These are phyloP conservation scores for Diachasmimorpha longicaudata DNA, from an alignment of 1,140 invertebrate genomes.

Conservation along the genomic window DNA sequence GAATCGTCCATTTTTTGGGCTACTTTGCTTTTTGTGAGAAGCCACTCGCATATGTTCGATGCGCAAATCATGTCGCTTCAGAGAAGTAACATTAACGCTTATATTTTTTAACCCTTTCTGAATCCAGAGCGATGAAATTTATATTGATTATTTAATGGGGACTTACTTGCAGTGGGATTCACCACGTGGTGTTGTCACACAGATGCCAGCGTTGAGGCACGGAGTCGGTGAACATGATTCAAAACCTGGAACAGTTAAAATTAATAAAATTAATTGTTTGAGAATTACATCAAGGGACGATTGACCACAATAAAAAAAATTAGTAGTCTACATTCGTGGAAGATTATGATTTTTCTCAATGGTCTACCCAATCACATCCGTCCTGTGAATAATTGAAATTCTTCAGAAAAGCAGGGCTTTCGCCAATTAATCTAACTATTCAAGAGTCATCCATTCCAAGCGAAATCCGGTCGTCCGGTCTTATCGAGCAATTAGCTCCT, in stretches of 20 bases:
- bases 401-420: no score
- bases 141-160: not conserved
- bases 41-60: constrained; percentile 22
- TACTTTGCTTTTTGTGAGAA: constrained; percentile 9
- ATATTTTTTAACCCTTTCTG: no score
- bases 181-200: constrained; percentile 72
- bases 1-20: not conserved
- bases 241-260: constrained; percentile 72
- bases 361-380: no score
- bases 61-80: no score
- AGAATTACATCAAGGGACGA: not conserved
- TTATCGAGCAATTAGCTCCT: constrained; percentile 29
- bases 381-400: no score
- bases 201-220: constrained; percentile 81
- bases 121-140: no score
- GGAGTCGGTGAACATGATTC: constrained; percentile 86
- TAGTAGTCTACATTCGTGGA: no score
- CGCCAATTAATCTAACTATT: not conserved
- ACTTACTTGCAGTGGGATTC: constrained; percentile 90
- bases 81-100: no score
- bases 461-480: not conserved
- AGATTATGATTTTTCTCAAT: no score
- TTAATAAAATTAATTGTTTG: not conserved
- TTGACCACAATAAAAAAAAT: no score
- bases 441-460: not conserved